Evolutionary conservation across 2,113 vertebrate genomes (phyloP).

Genomic region (Clinocottus analis): DNA sequence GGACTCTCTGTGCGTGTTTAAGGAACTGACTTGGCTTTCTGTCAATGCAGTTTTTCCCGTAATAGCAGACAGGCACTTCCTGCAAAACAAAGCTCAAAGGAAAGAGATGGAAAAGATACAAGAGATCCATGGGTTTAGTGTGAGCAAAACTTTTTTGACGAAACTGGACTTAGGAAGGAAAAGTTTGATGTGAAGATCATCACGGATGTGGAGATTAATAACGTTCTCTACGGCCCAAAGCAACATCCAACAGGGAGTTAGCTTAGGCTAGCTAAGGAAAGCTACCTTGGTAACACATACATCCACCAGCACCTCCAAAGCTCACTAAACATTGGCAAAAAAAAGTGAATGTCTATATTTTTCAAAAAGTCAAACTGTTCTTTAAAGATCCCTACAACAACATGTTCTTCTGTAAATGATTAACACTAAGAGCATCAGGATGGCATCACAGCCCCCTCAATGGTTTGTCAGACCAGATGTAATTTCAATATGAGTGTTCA

Average conservation of each 20-base stretch:
- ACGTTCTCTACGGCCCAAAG: too few relatives aligned
- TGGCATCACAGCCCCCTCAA: too few relatives aligned
- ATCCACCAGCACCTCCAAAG: neutral
- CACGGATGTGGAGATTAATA: neutral
- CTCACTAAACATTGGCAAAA: neutral
- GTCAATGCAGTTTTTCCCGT: constrained; percentile 63
- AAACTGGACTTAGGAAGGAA: too few relatives aligned
- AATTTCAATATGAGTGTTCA: too few relatives aligned
- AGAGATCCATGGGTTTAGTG: neutral
- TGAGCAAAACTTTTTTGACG: neutral
- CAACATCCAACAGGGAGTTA: neutral
- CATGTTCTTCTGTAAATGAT: too few relatives aligned
- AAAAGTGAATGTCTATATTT: neutral
- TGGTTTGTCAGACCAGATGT: too few relatives aligned
- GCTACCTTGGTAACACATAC: neutral
- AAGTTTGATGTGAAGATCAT: too few relatives aligned
- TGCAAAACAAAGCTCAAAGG: constrained; percentile 23
- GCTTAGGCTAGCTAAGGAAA: neutral
- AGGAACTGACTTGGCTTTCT: constrained; percentile 46
- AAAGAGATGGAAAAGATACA: constrained; percentile 25
- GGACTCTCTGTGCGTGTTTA: constrained; percentile 34
- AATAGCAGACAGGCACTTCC: constrained; percentile 62
- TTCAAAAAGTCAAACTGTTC: neutral
- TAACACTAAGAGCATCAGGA: too few relatives aligned
- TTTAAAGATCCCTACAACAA: too few relatives aligned